phyloP scores from a whole-genome alignment of 2,797 vertebrate species.

The Eupleurogrammus muticus region DNA sequence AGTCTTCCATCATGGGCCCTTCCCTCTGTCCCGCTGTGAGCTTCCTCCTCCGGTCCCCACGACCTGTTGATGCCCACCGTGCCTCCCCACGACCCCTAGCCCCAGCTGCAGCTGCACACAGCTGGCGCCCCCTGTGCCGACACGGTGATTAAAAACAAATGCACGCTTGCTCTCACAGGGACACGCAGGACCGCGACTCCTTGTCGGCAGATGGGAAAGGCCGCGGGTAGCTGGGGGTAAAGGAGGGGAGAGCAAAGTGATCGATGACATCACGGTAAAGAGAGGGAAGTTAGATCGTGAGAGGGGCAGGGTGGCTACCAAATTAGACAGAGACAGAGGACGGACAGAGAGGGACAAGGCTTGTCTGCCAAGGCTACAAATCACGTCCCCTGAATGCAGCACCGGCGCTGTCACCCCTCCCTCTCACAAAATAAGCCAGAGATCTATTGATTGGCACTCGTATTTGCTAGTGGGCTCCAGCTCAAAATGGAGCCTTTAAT shows the following conservation, averaged over 20 bases:
- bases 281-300: constrained; percentile 56
- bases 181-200: constrained; percentile 44
- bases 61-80: constrained; percentile 41
- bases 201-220: constrained; percentile 57
- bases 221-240: constrained; percentile 53
- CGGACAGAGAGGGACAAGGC: constrained; percentile 69
- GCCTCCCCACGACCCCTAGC: constrained; percentile 22
- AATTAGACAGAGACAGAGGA: constrained; percentile 80
- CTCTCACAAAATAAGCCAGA: constrained; percentile 76
- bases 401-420: constrained; percentile 62
- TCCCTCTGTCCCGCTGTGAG: constrained; percentile 3
- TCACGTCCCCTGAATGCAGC: constrained; percentile 71
- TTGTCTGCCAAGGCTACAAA: constrained; percentile 77
- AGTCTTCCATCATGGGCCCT: constrained; percentile 11
- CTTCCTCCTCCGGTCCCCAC: constrained; percentile 13
- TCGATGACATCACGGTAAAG: constrained; percentile 61
- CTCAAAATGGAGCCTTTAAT: constrained; percentile 90
- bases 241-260: constrained; percentile 59
- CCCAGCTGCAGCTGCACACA: constrained; percentile 55
- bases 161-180: constrained; percentile 30
- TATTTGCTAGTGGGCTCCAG: constrained; percentile 82
- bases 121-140: constrained; percentile 61
- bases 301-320: constrained; percentile 63
- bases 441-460: constrained; percentile 87
- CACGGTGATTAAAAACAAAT: constrained; percentile 61